phyloP scores from a whole-genome alignment of 2,888 invertebrate species.

The Galeopsomyia nigrocyanea region DNA sequence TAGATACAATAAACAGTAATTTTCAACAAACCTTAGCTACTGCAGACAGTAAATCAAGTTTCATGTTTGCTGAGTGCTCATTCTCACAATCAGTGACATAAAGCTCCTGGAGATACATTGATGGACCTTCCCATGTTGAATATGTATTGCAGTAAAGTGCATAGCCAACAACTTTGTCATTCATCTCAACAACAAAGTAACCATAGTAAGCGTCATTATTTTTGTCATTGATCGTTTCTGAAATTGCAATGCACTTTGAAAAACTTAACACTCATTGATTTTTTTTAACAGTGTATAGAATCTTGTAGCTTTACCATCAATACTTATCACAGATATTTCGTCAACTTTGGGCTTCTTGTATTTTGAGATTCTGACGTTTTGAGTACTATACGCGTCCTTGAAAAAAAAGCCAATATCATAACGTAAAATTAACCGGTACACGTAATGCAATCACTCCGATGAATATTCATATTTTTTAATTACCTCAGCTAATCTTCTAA shows the following conservation, averaged over 20 bases:
- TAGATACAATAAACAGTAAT: not conserved
- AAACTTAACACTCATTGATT: too few species aligned
- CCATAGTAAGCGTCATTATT: slow-evolving; percentile 75
- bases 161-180: slow-evolving; percentile 76
- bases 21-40: slow-evolving; percentile 39
- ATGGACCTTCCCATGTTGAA: slow-evolving; percentile 88
- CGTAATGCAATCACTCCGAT: too few species aligned
- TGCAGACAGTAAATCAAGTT: slow-evolving; percentile 30
- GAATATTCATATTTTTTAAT: not conserved
- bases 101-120: slow-evolving; percentile 74
- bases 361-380: not conserved
- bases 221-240: slow-evolving; percentile 69
- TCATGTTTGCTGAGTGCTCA: slow-evolving; percentile 25
- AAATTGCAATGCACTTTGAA: not conserved
- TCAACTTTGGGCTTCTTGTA: slow-evolving; percentile 12
- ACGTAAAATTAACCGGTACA: too few species aligned
- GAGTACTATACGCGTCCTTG: slow-evolving; percentile 26
- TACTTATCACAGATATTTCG: slow-evolving; percentile 28
- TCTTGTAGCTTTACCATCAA: slow-evolving; percentile 28
- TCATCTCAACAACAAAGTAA: slow-evolving; percentile 78
- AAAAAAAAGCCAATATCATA: not conserved
- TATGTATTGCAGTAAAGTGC: slow-evolving; percentile 85
- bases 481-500: slow-evolving; percentile 42
- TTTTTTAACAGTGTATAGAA: too few species aligned
- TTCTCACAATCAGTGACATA: slow-evolving; percentile 22